Conservation (phyloP, 2,888 invertebrate genomes). For the Platypus cylindrus region DNA sequence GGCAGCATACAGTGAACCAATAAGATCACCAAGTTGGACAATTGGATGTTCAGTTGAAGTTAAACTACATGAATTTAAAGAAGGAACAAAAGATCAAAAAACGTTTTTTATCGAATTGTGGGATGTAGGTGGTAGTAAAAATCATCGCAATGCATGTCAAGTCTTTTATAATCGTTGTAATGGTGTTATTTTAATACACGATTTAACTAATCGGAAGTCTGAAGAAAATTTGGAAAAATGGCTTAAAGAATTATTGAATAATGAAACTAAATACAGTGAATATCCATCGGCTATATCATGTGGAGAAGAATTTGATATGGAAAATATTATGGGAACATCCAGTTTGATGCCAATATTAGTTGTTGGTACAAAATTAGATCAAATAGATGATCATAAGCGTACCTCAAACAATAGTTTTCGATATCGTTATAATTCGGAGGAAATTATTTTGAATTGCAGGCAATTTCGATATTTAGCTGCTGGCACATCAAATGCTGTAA, state of each 20-base stretch:
- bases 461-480: conserved; percentile 76
- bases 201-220: conserved; percentile 91
- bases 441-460: conserved; percentile 72
- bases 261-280: conserved; percentile 13
- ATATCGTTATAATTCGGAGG: conserved; percentile 54
- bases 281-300: conserved; percentile 8
- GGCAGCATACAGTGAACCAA: conserved; percentile 76
- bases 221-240: conserved; percentile 88
- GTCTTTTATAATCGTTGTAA: conserved; percentile 91
- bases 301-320: conserved; percentile 67
- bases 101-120: conserved; percentile 91
- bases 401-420: conserved; percentile 38
- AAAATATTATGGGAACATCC: conserved; percentile 72
- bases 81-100: conserved; percentile 83
- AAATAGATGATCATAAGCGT: conserved; percentile 65
- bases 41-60: conserved; percentile 94
- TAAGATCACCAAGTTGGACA: conserved; percentile 85
- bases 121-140: conserved; percentile 93
- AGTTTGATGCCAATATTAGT: conserved; percentile 83
- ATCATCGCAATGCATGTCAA: conserved; percentile 82
- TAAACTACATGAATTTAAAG: conserved; percentile 87
- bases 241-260: conserved; percentile 77
- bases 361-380: conserved; percentile 65
- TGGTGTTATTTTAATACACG: conserved; percentile 93
- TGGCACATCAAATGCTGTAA: conserved; percentile 88